phyloP scores from a whole-genome alignment of 2,888 invertebrate genomes.

The Melanotus villosus region DNA sequence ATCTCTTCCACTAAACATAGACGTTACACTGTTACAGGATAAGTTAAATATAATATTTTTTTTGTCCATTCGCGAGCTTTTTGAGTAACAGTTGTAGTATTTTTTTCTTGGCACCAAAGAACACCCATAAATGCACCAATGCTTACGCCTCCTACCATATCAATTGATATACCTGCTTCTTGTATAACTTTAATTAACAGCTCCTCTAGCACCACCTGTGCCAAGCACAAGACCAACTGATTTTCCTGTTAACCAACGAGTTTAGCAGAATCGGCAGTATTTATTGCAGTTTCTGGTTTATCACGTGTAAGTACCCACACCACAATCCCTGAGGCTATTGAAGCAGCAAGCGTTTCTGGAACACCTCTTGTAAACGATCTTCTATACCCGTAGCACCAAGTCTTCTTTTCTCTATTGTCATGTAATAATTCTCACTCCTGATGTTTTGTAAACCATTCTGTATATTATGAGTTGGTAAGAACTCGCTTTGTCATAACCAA shows the following conservation, averaged over 20 bases:
- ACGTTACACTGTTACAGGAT: conserved; percentile 97
- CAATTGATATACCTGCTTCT: conserved; percentile 98
- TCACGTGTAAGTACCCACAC: conserved; percentile 95
- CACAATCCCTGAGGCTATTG: conserved; percentile 86
- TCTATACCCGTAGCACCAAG: conserved; percentile 95
- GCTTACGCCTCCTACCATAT: conserved; percentile 99
- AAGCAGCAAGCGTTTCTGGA: conserved; percentile 87
- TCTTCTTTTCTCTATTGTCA: conserved; percentile 69
- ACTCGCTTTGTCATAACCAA: conserved; percentile 90
- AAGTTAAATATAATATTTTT: conserved; percentile 96
- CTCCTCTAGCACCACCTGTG: conserved; percentile 97
- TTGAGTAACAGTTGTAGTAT: conserved; percentile 92
- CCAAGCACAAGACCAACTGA: conserved; percentile 98
- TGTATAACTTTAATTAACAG: conserved; percentile 97
- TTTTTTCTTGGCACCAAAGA: conserved; percentile 94
- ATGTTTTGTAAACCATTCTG: conserved; percentile 81
- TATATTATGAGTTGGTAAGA: conserved; percentile 82
- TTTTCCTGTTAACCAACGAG: conserved; percentile 97
- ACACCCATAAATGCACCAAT: conserved; percentile 99
- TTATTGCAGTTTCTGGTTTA: conserved; percentile 97
- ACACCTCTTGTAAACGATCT: conserved; percentile 96
- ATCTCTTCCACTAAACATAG: conserved; percentile 97
- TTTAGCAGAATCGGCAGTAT: conserved; percentile 94
- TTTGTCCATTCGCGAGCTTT: conserved; percentile 96
- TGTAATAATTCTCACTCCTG: conserved; percentile 79